Base-by-base conservation (phyloP, 2,888 invertebrate species). In the Geophilus truncorum region DNA sequence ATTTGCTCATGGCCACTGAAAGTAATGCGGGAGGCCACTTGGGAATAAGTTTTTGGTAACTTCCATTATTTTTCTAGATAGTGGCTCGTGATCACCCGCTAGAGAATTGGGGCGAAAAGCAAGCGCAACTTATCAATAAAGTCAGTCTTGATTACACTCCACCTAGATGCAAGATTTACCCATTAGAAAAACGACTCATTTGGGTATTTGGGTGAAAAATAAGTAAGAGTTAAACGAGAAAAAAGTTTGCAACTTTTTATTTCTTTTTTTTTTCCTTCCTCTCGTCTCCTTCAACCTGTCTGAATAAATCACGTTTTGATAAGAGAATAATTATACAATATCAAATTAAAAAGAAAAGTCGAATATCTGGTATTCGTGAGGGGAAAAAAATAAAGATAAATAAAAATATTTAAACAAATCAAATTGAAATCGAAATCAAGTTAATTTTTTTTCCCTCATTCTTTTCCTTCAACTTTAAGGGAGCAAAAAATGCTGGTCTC, bases 111-210 rank as follows among this genome's bases (percentile, higher is more conserved):
- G 40, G 78, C 70, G 70, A 70, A 78, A 78, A 40, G 78, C 78
- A 36, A 78, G 78, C 28, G 34, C 40, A 28, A 78, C 40, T 78
- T 78, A 78, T 78, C 78, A 78, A 78, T 78, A 45, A 45, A 78
- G 78, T 78, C 78, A 78, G 78, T 78, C 78, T 78, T 78, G 78
- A 78, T 78, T 78, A 78, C 78, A 78, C 40, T 34, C 70, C 70
- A 70, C 70, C 40, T 78, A 78, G 78, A 78, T 78, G 78, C 45
- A 28, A 78, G 78, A 28, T 78, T 78, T 36, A 78, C 34, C 78
- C 78, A 78, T 78, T 78, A 78, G 78, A 78, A 36, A 78, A 78
- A 78, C 78, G 78, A 78, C 78, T 77, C 78, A 34, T 28, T 28
- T 34, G 78, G 78, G 78, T 30, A 70, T 78, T 45, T 78, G 77